These are phyloP conservation scores for Chrysopilus asiliformis DNA, from an alignment of 2,888 invertebrate species.

Conservation along the genomic window DNA sequence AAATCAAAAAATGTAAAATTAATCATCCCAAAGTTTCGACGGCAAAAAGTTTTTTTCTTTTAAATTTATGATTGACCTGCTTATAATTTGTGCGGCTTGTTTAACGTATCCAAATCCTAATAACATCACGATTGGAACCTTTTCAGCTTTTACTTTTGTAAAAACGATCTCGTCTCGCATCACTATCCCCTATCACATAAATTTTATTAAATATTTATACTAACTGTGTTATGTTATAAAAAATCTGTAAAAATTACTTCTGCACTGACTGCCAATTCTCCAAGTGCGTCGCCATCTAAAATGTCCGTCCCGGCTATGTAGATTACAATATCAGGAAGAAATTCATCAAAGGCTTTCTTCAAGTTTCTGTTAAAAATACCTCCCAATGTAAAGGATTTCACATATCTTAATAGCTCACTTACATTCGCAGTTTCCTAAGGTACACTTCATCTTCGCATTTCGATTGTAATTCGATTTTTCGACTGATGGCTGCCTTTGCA, in stretches of 20 bases:
- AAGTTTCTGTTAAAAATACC: slow-evolving; percentile 41
- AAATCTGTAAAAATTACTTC: slow-evolving; percentile 18
- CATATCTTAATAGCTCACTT: slow-evolving; percentile 24
- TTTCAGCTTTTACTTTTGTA: slow-evolving; percentile 42
- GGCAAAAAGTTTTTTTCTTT: slow-evolving; percentile 41
- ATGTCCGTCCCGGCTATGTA: slow-evolving; percentile 83
- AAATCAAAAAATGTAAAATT: too few relatives aligned
- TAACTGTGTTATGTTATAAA: background rate
- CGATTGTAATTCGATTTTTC: slow-evolving; percentile 47
- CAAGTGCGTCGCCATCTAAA: slow-evolving; percentile 57
- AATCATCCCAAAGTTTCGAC: slow-evolving; percentile 10
- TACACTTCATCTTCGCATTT: slow-evolving; percentile 52
- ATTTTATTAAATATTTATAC: background rate
- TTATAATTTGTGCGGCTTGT: slow-evolving; percentile 58
- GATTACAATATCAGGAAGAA: slow-evolving; percentile 57
- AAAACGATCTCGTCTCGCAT: slow-evolving; percentile 68
- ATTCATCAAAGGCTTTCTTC: slow-evolving; percentile 48
- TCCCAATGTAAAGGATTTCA: background rate
- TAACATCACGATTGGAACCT: slow-evolving; percentile 64
- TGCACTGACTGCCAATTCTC: slow-evolving; percentile 49
- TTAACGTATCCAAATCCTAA: slow-evolving; percentile 69
- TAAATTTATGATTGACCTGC: slow-evolving; percentile 65
- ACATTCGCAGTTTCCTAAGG: slow-evolving; percentile 48
- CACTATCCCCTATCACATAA: slow-evolving; percentile 50
- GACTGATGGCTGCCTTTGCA: slow-evolving; percentile 53